Conservation (phyloP, 2,797 vertebrate genomes). For the Ammospiza maritima region DNA sequence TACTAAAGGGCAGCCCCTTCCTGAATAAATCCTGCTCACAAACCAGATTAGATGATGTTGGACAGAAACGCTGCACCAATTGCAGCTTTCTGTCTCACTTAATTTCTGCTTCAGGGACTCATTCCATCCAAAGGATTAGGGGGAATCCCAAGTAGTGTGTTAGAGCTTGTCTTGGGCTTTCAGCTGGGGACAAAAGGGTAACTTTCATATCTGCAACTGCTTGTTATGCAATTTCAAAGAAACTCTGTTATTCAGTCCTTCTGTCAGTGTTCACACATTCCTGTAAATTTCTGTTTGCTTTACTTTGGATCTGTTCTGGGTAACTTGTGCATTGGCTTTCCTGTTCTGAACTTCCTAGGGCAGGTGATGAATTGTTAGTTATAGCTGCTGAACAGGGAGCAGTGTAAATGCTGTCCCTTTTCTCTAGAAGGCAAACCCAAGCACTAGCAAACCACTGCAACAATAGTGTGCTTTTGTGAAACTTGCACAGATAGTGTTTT, state of each 20-base stretch:
- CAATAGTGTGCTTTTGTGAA: not conserved
- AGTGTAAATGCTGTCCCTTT: not conserved
- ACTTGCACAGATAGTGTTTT: not conserved
- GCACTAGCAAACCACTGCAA: not conserved
- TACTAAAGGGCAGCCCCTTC: not conserved
- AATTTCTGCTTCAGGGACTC: not conserved
- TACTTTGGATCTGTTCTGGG: not conserved
- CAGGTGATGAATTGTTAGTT: not conserved
- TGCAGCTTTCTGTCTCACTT: not conserved
- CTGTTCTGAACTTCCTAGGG: not conserved
- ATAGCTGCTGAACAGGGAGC: not conserved
- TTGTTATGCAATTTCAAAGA: not conserved
- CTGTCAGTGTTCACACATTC: not conserved
- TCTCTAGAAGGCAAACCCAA: not conserved
- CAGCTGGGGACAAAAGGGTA: not conserved
- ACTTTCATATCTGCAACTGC: not conserved
- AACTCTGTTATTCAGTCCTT: not conserved
- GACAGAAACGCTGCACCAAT: not conserved
- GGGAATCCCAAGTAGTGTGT: not conserved
- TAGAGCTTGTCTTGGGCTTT: not conserved
- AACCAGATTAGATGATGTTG: not conserved
- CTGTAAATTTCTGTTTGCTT: not conserved
- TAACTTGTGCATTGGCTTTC: not conserved
- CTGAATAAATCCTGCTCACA: not conserved
- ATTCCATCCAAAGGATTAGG: not conserved